These are phyloP conservation scores for Mobula birostris DNA, from an alignment of 2,113 vertebrate genomes.

Conservation along the genomic window DNA sequence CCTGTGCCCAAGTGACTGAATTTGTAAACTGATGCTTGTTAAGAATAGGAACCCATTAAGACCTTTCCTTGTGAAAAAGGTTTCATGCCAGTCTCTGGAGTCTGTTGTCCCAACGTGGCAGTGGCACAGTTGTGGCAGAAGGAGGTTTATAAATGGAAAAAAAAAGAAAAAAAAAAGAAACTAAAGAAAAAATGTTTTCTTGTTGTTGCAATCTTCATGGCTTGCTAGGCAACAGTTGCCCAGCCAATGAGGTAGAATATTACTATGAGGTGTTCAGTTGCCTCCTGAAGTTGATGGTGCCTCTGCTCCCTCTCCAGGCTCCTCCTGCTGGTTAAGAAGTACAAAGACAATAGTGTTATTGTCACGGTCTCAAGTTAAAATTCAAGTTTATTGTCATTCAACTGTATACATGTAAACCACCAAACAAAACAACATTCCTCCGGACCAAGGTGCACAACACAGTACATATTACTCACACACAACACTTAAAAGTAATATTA, in stretches of 20 bases:
- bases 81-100: not conserved
- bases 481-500: too few species aligned
- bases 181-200: not conserved
- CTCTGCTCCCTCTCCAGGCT: not conserved
- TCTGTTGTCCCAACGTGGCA: slow-evolving; percentile 3
- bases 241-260: slow-evolving; percentile 36
- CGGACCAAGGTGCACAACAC: too few species aligned
- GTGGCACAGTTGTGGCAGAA: slow-evolving; percentile 32
- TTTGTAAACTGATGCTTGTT: slow-evolving; percentile 30
- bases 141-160: not conserved
- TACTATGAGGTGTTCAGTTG: slow-evolving; percentile 23
- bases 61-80: not conserved
- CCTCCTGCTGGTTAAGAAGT: not conserved
- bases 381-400: too few species aligned
- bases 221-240: slow-evolving; percentile 27
- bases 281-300: slow-evolving; percentile 19
- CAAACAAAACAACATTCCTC: too few species aligned
- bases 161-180: not conserved
- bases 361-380: too few species aligned
- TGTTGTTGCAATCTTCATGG: slow-evolving; percentile 35
- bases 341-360: not conserved
- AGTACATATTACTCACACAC: too few species aligned
- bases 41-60: slow-evolving; percentile 9
- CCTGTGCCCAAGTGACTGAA: slow-evolving; percentile 1
- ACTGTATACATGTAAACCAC: too few species aligned